Evolutionary conservation across 37 sponge, comb jelly and placozoan species (phyloP).

Genomic region (Hexactinellida sp.): DNA sequence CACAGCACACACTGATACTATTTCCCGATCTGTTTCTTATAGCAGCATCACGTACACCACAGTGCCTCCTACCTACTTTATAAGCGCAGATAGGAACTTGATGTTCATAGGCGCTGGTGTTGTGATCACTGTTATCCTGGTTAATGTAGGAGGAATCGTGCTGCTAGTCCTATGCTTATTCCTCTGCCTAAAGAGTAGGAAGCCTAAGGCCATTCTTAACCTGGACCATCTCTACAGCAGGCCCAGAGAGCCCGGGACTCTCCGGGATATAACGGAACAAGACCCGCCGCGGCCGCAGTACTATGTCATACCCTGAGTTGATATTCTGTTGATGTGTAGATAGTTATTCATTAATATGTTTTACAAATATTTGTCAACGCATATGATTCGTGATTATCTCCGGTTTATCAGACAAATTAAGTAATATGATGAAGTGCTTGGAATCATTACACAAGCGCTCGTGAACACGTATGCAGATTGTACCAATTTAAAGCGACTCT

Average conservation of each 20-base stretch:
- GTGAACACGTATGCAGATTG: no score
- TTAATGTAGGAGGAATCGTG: neutral
- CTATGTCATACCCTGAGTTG: neutral
- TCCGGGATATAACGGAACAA: neutral
- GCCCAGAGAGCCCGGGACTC: neutral
- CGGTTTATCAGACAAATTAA: no score
- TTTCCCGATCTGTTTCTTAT: neutral
- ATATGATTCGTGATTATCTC: no score
- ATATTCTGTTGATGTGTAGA: no score
- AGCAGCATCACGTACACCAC: neutral
- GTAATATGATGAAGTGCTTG: no score
- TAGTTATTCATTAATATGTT: no score
- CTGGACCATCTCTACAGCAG: neutral
- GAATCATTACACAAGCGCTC: no score
- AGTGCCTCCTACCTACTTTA: neutral
- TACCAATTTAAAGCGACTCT: no score
- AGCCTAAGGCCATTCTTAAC: neutral
- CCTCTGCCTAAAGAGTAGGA: neutral
- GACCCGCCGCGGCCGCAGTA: neutral
- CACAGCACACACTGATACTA: neutral
- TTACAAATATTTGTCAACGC: no score
- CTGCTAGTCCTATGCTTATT: neutral
- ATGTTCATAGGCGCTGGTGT: neutral
- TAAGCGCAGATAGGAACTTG: neutral
- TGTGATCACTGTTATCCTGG: neutral